Evolutionary conservation across 2,113 vertebrate genomes (phyloP).

Genomic region (Hyaena hyaena): DNA sequence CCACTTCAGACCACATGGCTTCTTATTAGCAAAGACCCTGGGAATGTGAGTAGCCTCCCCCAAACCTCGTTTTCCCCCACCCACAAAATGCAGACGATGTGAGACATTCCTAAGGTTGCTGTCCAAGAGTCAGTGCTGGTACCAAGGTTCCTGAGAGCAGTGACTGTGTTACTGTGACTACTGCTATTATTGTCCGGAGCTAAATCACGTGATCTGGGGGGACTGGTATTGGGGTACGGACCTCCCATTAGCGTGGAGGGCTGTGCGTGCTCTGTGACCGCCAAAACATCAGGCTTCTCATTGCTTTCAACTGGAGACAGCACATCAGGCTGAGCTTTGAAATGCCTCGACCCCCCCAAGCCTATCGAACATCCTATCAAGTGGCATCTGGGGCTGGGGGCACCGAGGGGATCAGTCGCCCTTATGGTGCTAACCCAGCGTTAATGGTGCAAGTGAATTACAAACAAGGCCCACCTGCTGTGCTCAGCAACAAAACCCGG

Average conservation of each 20-base stretch:
- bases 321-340: neutral
- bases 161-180: neutral
- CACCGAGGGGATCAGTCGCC: slow-evolving; percentile 60
- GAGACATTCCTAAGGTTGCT: neutral
- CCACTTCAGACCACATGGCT: neutral
- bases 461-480: slow-evolving; percentile 78
- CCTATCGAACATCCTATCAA: neutral
- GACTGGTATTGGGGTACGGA: neutral
- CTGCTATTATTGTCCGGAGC: neutral
- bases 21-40: neutral
- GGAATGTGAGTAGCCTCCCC: neutral
- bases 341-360: neutral
- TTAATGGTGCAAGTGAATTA: slow-evolving; percentile 76
- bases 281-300: neutral
- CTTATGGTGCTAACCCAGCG: slow-evolving; percentile 65
- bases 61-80: slow-evolving; percentile 46
- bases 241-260: slow-evolving; percentile 29
- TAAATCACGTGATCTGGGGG: neutral
- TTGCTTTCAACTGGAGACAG: neutral
- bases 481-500: slow-evolving; percentile 60
- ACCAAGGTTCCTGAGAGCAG: neutral
- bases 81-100: neutral
- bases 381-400: slow-evolving; percentile 46
- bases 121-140: neutral
- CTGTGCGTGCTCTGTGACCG: neutral